phyloP scores from a whole-genome alignment of 2,113 vertebrate genomes.

The Lycaon pictus region DNA sequence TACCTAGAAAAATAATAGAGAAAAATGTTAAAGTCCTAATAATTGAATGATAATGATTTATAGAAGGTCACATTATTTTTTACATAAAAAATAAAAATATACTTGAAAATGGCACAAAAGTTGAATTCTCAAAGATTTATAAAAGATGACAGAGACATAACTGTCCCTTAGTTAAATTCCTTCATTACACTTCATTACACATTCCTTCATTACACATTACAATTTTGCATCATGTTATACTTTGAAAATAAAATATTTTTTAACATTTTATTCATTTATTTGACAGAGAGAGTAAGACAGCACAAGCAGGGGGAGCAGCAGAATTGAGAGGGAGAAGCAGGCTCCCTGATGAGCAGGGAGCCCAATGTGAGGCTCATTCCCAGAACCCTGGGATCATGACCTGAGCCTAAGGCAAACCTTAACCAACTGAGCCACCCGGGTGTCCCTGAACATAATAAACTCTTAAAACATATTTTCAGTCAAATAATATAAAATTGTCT shows the following conservation, averaged over 20 bases:
- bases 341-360: no score
- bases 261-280: no score
- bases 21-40: background rate
- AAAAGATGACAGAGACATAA: background rate
- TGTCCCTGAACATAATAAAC: background rate
- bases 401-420: no score
- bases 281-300: no score
- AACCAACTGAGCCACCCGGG: no score
- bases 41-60: background rate
- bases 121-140: background rate
- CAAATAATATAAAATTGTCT: background rate
- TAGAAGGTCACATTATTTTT: background rate
- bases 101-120: background rate
- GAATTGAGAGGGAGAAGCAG: no score
- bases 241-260: background rate
- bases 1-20: background rate
- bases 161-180: background rate
- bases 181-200: background rate
- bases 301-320: no score
- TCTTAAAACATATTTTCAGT: conserved; percentile 7
- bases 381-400: no score
- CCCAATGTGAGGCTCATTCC: no score
- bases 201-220: background rate
- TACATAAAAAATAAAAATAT: background rate
- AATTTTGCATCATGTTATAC: conserved; percentile 13